These are phyloP conservation scores for Leptopilina clavipes DNA, from an alignment of 1,140 invertebrate species.

Conservation along the genomic window DNA sequence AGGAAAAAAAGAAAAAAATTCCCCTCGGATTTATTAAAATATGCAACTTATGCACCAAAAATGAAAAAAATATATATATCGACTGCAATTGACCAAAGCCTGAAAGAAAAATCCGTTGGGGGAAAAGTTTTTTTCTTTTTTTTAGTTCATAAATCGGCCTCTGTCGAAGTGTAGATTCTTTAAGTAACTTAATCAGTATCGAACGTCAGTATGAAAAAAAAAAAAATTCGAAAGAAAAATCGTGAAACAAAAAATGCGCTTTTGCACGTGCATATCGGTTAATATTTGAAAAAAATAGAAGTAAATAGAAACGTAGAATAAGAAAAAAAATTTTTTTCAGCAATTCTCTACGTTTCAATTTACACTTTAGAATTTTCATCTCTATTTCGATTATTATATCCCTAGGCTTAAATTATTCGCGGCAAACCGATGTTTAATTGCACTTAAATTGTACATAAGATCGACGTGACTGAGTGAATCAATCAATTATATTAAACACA, in stretches of 20 bases:
- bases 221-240: constrained; percentile 42
- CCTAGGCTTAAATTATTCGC: constrained; percentile 33
- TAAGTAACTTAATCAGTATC: constrained; percentile 73
- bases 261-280: constrained; percentile 64
- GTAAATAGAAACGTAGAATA: constrained; percentile 45
- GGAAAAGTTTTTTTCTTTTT: constrained; percentile 56
- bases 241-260: constrained; percentile 57
- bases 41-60: constrained; percentile 40
- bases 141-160: constrained; percentile 61
- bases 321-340: neutral
- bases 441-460: constrained; percentile 35
- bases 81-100: constrained; percentile 34
- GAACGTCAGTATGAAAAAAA: constrained; percentile 68
- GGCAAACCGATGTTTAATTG: neutral
- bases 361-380: constrained; percentile 35
- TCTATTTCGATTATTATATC: constrained; percentile 26
- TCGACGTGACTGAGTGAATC: constrained; percentile 13
- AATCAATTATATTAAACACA: neutral
- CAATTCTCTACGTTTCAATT: neutral
- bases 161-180: constrained; percentile 60
- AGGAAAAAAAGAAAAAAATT: constrained; percentile 17
- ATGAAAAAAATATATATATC: constrained; percentile 24
- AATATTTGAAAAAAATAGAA: constrained; percentile 47
- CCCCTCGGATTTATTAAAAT: constrained; percentile 58
- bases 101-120: constrained; percentile 48